Evolutionary conservation across 2,797 vertebrate genomes (phyloP), one percentile per base, ranked within the genome.

Genomic region (Cichlasoma orientale): DNA sequence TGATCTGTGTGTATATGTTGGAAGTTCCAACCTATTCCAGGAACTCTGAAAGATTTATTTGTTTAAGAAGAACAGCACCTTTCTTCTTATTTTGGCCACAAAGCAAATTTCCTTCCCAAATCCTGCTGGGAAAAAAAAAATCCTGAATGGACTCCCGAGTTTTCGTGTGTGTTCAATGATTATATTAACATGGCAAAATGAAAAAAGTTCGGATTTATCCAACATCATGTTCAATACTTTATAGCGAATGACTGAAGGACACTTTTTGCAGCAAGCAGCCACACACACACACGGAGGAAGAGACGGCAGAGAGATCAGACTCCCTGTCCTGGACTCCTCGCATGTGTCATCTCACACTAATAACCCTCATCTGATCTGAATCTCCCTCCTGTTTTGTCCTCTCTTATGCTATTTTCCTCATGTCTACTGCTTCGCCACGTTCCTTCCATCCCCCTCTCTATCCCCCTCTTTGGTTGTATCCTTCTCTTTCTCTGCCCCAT

Each of bases 361-460:
- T 91, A 91, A 93, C 90, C 87, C 86, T 83, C 81, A 70, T 89
- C 84, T 85, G 83, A 89, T 90, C 75, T 38, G 72, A 84, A 84
- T 80, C 86, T 76, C 77, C 72, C 63, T 68, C 77, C 72, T 38
- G 69, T 71, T 77, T 55, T 41, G 44, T 84, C 27, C 84, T 72
- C 66, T 19, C 52, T 33, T 72, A 57, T 73, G 38, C 71, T 52
- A 54, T 75, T 72, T 68, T 52, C 56, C 57, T 75, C 23, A 4
- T 7, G 56, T 79, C 72, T 55, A 16, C 54, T 57, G 55, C 61
- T n/a, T 53, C 61, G 16, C 63, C 79, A 77, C 75, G 36, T 77
- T 77, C 76, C 36, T 52, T 74, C 78, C 68, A 63, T 14, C 78
- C 75, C 59, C 85, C 69, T 52, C 63, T 75, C 75, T 44, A 11